Base-by-base conservation (phyloP, 2,888 invertebrate species). In the Orthonevra nobilis region DNA sequence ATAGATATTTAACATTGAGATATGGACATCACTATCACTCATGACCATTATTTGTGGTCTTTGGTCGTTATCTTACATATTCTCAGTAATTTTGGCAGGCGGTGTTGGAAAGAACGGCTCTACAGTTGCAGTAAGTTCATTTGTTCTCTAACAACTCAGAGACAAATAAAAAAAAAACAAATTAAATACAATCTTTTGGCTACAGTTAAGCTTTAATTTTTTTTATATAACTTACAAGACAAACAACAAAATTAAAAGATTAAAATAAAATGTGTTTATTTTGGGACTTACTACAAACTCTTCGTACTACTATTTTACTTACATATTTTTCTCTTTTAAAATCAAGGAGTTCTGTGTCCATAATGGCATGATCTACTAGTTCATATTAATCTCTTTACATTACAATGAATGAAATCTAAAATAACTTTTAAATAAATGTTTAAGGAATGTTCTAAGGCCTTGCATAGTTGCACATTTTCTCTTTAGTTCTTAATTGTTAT, bases 41-140 rank as follows among this genome's bases (percentile, higher is more conserved):
- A 92, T 92, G 90, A 94, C 95, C 86, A 89, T 94, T 88, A 89
- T 91, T 86, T 93, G 93, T 90, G 92, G 94, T 85, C 89, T 92
- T 87, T 91, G 93, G 90, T 92, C 94, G 85, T 90, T 94, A 86
- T 92, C 92, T 89, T 91, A 92, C 89, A 92, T 94, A 88, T 92
- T 93, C 89, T 92, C 92, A 89, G 92, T 95, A 90, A 94, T 96
- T 90, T 93, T 95, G 91, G 93, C 93, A 89, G 96, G 98, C 89
- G 99, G 99, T 90, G 95, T 96, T 89, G 99, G 99, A 89, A 99
- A 98, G 92, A 98, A 98, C 92, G 98, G 98, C 90, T 98, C 98
- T 85, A 98, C 99, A 84, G 97, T 98, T 86, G 98, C 98, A 91
- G 98, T 98, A 95, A 96, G 96, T 92, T 92, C 82, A 73, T 14